A percentile compares a stretch with the other conserved stretches of the same genome.
Evolutionary conservation across 2,888 invertebrate species (phyloP).

Genomic region (Sepiola atlantica): DNA sequence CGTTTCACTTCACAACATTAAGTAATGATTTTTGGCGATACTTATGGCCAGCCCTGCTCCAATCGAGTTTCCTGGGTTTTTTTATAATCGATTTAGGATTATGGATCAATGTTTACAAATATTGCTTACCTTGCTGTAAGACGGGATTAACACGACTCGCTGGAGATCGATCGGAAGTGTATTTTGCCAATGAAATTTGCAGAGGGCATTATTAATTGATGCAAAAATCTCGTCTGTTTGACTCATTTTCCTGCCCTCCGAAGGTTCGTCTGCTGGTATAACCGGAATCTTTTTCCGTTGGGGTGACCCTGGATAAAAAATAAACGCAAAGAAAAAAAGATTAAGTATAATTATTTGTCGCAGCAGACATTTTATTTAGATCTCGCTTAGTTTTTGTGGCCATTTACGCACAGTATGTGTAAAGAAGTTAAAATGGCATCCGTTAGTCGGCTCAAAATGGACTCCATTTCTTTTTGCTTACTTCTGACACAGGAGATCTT

Average conservation of each 20-base stretch:
- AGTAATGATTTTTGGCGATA: too few relatives aligned
- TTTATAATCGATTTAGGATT: too few relatives aligned
- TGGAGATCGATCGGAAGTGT: not conserved
- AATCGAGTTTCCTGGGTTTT: too few relatives aligned
- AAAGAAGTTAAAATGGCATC: too few relatives aligned
- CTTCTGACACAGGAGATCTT: too few relatives aligned
- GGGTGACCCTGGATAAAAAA: not conserved
- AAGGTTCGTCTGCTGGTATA: not conserved
- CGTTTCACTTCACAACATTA: too few relatives aligned
- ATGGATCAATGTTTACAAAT: too few relatives aligned
- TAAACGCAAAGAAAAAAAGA: not conserved
- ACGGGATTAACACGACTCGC: not conserved
- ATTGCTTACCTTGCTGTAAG: not conserved
- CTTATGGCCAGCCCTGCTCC: too few relatives aligned
- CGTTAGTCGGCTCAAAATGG: too few relatives aligned
- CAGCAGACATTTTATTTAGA: not conserved
- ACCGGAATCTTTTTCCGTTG: not conserved
- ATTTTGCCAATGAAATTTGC: conserved; percentile 1
- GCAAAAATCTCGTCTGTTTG: not conserved
- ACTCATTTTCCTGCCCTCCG: not conserved
- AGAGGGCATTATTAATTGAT: not conserved
- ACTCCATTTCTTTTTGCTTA: too few relatives aligned
- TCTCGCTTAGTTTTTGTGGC: too few relatives aligned
- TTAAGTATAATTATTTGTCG: not conserved
- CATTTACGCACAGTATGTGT: too few relatives aligned